Base-by-base conservation (phyloP, 2,888 invertebrate species). In the Nomada ferruginata region DNA sequence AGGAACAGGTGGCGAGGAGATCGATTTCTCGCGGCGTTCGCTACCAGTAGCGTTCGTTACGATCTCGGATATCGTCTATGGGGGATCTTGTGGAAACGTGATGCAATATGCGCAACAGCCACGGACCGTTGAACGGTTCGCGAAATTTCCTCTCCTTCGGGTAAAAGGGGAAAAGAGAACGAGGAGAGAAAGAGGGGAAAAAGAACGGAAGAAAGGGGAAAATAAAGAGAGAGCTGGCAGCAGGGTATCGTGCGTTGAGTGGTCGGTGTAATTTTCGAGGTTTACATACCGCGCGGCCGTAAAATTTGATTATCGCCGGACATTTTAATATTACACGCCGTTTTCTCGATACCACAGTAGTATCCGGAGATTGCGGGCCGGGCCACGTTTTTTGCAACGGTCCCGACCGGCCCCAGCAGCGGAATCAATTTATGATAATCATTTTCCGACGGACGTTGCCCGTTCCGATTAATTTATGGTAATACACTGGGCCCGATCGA, bases 1-100 rank as follows among this genome's bases (percentile, higher is more conserved):
- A 85, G 89, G 86, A 89, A 87, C 91, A 92, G 90, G 91, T 91
- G 91, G 82, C 80, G 83, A 88, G 85, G 86, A 86, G 86, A 87
- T 90, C 82, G 81, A 87, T 91, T 85, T 85, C 79, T 75, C 47
- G 23, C 29, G 36, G 55, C 23, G 23, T 7, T 23, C 13, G 42
- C 72, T 73, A 73, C 71, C 53, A 5, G 29, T 18, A 13, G 50
- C 55, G 26, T 64, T 76, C 66, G 53, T 77, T 71, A 69, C 59
- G 47, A 44, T 15, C n/a, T 13, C 5, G 57, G 69, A 72, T 76
- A 76, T 20, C 68, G 42, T 64, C 20, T 29, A 36, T 15, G 3
- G 18, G 20, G 3, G n/a, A 2, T 3, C 23, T 20, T n/a, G 7
- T n/a, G n/a, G 15, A 29, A 11, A 9, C 26, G 55, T 26, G 75